Evolutionary conservation across 2,797 vertebrate species (phyloP).

Genomic region (Kryptolebias ocellatus): DNA sequence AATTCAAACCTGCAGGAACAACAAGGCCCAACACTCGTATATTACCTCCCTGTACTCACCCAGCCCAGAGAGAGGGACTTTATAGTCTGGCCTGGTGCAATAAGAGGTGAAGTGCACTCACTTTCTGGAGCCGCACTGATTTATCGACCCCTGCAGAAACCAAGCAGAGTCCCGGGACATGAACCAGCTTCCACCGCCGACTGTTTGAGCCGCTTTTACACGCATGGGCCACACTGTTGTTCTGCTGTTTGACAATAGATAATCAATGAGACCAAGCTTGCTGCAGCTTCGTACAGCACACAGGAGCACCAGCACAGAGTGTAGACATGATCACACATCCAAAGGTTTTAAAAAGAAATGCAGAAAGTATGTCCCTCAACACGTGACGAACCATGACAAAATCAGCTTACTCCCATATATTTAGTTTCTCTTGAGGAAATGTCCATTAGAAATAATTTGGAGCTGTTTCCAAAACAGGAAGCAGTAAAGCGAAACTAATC

Average conservation of each 20-base stretch:
- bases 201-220: conserved; percentile 42
- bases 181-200: conserved; percentile 42
- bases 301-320: not conserved
- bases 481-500: too few relatives aligned
- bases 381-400: too few relatives aligned
- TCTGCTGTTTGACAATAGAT: conserved; percentile 43
- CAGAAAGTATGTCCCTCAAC: too few relatives aligned
- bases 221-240: conserved; percentile 45
- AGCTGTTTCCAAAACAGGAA: too few relatives aligned
- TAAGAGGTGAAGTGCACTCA: conserved; percentile 49
- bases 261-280: conserved; percentile 50
- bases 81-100: conserved; percentile 40
- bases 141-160: conserved; percentile 63
- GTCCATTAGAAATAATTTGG: too few relatives aligned
- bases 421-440: too few relatives aligned
- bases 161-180: conserved; percentile 53
- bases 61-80: conserved; percentile 16
- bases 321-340: not conserved
- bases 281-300: conserved; percentile 29
- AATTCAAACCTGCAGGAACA: conserved; percentile 8
- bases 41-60: not conserved
- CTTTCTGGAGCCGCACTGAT: conserved; percentile 43
- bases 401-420: too few relatives aligned
- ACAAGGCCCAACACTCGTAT: not conserved
- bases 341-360: too few relatives aligned